Base-by-base conservation (phyloP, 2,113 vertebrate species). In the Oostethus manadensis region DNA sequence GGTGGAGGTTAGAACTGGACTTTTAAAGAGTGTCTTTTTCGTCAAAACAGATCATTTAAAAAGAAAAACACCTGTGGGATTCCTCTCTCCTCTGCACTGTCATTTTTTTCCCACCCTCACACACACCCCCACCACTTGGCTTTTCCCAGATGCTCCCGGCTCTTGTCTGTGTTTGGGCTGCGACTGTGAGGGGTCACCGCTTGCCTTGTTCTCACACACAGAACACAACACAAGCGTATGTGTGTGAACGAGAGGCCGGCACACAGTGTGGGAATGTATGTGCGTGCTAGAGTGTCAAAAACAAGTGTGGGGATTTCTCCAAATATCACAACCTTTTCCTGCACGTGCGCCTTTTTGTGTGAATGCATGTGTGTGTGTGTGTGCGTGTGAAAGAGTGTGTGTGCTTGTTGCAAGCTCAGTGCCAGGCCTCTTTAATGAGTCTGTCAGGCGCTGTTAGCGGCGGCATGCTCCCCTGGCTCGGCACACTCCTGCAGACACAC, bases 391-490 rank as follows among this genome's bases (percentile, higher is more conserved):
- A n/a, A n/a, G n/a, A n/a, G 65, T n/a, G 73, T 55, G 57, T 58
- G 56, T 40, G 61, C 46, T 76, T 23, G 16, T 40, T 84, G 74
- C 74, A 26, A 81, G 80, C 85, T 84, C 88, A 84, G 79, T 87
- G 86, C 86, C 85, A 87, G 88, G 83, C 85, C 85, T 84, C 85
- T 83, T 84, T 88, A 88, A 88, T 89, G 87, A 87, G 83, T 82
- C 80, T 87, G 86, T 88, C 83, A 88, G 86, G 82, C 80, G 73
- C 83, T 84, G 86, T 88, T 87, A 87, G 86, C 76, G 75, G 82
- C 82, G 82, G 81, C 56, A 42, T 82, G 86, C 82, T 86, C 86
- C 86, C 86, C 79, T 83, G 83, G 86, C 84, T 88, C 81, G 73
- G 33, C 53, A 29, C 53, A 55, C 53, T 55, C 53, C 53, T 40